A percentile compares a stretch with the other conserved stretches of the same genome.
Conservation (phyloP, 2,113 vertebrate genomes). For the Dipodomys spectabilis region DNA sequence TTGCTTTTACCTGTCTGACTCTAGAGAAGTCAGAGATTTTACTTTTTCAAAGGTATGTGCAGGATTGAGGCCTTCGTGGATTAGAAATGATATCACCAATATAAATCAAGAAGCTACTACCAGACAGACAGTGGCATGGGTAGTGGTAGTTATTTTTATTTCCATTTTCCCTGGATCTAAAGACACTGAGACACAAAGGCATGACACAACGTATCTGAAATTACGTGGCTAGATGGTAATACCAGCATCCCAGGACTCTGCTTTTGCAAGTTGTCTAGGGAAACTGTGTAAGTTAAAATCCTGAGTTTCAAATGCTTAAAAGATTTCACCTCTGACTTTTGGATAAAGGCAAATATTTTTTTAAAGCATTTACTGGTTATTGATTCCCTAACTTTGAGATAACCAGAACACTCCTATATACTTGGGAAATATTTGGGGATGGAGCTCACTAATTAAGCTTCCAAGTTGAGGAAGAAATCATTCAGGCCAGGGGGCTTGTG, state of each 20-base stretch:
- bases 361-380: no score
- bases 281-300: background rate
- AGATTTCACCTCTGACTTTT: background rate
- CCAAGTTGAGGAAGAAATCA: background rate
- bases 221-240: background rate
- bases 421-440: background rate
- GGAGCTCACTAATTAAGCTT: no score
- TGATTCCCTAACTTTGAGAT: background rate
- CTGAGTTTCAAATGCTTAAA: background rate
- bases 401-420: background rate
- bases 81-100: background rate
- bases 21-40: background rate
- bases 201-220: background rate
- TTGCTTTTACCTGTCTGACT: background rate
- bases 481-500: accelerated
- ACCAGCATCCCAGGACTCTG: background rate
- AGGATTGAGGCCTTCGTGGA: background rate
- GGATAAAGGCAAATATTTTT: no score
- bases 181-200: background rate
- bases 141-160: background rate
- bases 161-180: background rate
- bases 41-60: background rate
- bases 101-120: background rate
- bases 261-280: background rate
- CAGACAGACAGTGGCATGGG: background rate